Conservation (phyloP, 2,888 invertebrate species). For the Ellobium chinense region DNA sequence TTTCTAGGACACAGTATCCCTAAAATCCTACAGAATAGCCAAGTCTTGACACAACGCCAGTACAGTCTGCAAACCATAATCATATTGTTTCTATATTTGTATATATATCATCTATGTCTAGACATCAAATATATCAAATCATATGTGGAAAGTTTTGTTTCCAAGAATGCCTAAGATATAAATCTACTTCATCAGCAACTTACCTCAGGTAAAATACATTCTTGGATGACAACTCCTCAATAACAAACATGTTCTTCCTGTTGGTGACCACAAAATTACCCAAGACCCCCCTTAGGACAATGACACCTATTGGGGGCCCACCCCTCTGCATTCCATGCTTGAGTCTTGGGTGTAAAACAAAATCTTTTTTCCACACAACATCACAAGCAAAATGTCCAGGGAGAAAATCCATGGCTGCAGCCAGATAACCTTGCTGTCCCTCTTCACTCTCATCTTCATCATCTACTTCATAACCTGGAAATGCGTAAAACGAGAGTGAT, state of each 20-base stretch:
- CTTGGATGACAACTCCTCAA: slow-evolving; percentile 81
- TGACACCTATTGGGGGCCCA: slow-evolving; percentile 70
- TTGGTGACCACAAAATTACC: slow-evolving; percentile 86
- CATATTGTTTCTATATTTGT: too few species aligned
- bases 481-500: not conserved
- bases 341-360: slow-evolving; percentile 86
- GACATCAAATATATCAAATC: too few species aligned
- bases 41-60: too few species aligned
- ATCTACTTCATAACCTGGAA: slow-evolving; percentile 60
- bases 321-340: slow-evolving; percentile 77
- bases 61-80: too few species aligned
- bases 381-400: slow-evolving; percentile 87
- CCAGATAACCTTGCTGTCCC: slow-evolving; percentile 75
- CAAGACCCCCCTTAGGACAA: slow-evolving; percentile 84
- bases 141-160: too few species aligned
- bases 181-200: too few species aligned
- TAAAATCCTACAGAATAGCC: too few species aligned
- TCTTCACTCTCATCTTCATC: slow-evolving; percentile 74
- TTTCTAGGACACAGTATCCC: too few species aligned
- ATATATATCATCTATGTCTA: too few species aligned
- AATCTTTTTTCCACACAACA: slow-evolving; percentile 86
- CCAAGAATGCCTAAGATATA: too few species aligned
- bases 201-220: slow-evolving; percentile 77
- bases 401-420: slow-evolving; percentile 80
- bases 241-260: slow-evolving; percentile 88